phyloP scores from a whole-genome alignment of 2,888 invertebrate species.

The Agriotes lineatus region DNA sequence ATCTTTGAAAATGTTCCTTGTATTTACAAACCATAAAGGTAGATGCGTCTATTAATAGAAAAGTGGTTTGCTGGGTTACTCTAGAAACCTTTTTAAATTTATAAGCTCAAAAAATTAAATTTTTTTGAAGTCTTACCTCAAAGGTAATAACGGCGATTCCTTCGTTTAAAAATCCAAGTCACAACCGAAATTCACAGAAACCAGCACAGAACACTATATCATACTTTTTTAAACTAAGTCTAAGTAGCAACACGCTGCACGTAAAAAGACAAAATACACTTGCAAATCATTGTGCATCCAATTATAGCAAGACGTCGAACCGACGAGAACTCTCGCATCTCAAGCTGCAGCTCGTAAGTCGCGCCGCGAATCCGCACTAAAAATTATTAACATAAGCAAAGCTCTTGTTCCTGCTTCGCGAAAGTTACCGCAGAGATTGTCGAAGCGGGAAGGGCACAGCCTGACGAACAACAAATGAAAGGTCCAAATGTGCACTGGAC shows the following conservation, averaged over 20 bases:
- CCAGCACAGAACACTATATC: no score
- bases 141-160: no score
- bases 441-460: slow-evolving; percentile 9
- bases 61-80: no score
- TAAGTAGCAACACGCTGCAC: no score
- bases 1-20: neutral
- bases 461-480: slow-evolving; percentile 5
- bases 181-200: no score
- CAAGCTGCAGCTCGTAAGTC: slow-evolving; percentile 8
- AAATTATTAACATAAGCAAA: slow-evolving; percentile 23
- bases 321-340: neutral
- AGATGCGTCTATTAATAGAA: no score
- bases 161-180: no score
- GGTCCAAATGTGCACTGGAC: neutral
- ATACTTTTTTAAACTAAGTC: no score
- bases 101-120: neutral
- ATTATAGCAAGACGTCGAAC: neutral
- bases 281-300: neutral
- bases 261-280: no score
- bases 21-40: neutral
- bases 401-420: slow-evolving; percentile 24
- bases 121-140: no score
- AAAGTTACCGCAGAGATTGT: slow-evolving; percentile 16
- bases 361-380: slow-evolving; percentile 20
- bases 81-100: neutral